phyloP scores from a whole-genome alignment of 2,888 invertebrate genomes.

The Nephrotoma guestfalica region DNA sequence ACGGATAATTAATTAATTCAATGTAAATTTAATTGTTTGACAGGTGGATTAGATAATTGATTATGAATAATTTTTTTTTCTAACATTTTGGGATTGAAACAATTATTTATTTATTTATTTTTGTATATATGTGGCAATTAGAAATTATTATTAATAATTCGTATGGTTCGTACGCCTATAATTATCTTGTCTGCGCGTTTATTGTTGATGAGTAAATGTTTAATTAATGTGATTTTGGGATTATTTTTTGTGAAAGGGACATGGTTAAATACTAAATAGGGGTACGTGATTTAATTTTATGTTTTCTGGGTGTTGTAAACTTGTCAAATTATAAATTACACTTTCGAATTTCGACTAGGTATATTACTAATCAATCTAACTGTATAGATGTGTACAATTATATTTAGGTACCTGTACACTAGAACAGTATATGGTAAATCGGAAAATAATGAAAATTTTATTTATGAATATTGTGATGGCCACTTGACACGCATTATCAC shows the following conservation, averaged over 20 bases:
- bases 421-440: neutral
- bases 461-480: neutral
- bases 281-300: neutral
- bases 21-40: neutral
- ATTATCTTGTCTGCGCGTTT: neutral
- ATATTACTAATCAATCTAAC: no score
- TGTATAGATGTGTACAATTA: neutral
- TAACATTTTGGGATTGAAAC: neutral
- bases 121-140: neutral
- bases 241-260: neutral
- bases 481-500: slow-evolving; percentile 5
- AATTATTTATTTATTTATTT: neutral
- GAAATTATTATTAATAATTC: neutral
- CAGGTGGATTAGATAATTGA: neutral
- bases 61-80: neutral
- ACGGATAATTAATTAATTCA: neutral
- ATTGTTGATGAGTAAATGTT: slow-evolving; percentile 2
- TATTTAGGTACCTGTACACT: neutral
- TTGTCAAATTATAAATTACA: neutral
- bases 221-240: neutral
- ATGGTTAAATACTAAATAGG: neutral
- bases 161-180: neutral
- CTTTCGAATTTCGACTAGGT: neutral
- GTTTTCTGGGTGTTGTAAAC: neutral
- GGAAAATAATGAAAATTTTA: neutral